These are phyloP conservation scores for Drosophila parabipectinata DNA, from an alignment of 1,140 invertebrate genomes.

Conservation along the genomic window DNA sequence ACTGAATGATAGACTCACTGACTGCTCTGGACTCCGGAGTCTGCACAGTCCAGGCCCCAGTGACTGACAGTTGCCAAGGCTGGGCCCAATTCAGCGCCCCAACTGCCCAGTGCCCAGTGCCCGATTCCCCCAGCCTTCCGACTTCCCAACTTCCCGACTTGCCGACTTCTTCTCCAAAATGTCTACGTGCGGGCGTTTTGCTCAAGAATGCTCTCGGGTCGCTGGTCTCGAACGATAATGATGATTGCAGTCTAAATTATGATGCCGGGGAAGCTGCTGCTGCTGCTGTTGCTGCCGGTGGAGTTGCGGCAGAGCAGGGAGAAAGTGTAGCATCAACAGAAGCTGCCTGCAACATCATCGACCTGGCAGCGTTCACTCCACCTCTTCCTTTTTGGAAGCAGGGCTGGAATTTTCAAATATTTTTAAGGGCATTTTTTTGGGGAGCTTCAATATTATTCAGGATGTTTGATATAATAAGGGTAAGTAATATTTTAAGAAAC, in stretches of 20 bases:
- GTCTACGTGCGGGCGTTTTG: slow-evolving; percentile 79
- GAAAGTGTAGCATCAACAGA: slow-evolving; percentile 56
- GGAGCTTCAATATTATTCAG: not conserved
- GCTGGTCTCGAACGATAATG: slow-evolving; percentile 74
- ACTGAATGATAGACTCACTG: slow-evolving; percentile 81
- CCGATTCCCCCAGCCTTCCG: not conserved
- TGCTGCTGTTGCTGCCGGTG: slow-evolving; percentile 44
- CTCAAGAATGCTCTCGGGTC: slow-evolving; percentile 57
- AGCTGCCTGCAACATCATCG: slow-evolving; percentile 77
- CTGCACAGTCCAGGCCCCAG: slow-evolving; percentile 31
- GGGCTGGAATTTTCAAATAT: slow-evolving; percentile 19
- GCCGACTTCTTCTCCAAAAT: slow-evolving; percentile 47
- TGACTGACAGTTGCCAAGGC: slow-evolving; percentile 73
- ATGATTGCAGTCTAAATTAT: slow-evolving; percentile 84
- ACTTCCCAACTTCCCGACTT: not conserved
- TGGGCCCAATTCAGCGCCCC: slow-evolving; percentile 9
- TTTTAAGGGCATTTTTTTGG: not conserved
- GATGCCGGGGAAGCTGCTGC: slow-evolving; percentile 53
- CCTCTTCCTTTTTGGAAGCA: slow-evolving; percentile 15
- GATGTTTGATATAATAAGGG: not conserved
- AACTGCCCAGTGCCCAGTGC: slow-evolving; percentile 5
- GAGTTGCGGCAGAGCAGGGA: slow-evolving; percentile 39
- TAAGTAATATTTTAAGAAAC: not conserved
- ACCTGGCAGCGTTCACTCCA: slow-evolving; percentile 33
- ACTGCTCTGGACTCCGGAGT: slow-evolving; percentile 43